phyloP scores from a whole-genome alignment of 2,797 vertebrate genomes.

The Oceanodroma leucorhoa region DNA sequence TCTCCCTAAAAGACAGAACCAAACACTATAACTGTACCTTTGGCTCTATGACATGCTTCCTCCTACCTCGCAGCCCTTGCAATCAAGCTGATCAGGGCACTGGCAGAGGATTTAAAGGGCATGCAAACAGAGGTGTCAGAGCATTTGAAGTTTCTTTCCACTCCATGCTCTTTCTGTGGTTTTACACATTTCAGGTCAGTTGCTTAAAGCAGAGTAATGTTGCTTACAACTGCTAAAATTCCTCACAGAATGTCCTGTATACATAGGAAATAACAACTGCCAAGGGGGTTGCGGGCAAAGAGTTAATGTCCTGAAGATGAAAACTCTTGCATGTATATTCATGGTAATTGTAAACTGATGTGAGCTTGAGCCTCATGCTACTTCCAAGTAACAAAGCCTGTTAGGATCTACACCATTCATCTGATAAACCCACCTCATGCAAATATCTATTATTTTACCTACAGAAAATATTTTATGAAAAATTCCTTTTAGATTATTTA shows the following conservation, averaged over 20 bases:
- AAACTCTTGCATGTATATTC: not conserved
- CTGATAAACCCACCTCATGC: not conserved
- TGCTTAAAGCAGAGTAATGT: not conserved
- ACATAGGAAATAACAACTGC: not conserved
- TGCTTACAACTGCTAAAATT: not conserved
- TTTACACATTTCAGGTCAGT: conserved; percentile 23
- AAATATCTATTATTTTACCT: not conserved
- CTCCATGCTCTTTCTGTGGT: not conserved
- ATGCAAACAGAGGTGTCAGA: not conserved
- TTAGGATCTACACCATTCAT: not conserved
- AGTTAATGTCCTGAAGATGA: not conserved
- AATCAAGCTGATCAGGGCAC: not conserved
- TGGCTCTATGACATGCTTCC: not conserved
- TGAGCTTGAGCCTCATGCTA: not conserved
- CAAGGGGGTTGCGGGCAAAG: not conserved
- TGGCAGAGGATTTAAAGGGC: not conserved
- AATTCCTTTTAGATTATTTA: not conserved
- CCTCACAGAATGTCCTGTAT: not conserved
- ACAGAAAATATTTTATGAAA: not conserved
- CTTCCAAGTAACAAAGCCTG: not conserved
- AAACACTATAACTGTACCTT: not conserved
- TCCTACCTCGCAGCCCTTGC: not conserved
- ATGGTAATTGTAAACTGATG: not conserved
- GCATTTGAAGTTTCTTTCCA: not conserved
- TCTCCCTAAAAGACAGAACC: not conserved